phyloP scores from a whole-genome alignment of 2,113 vertebrate genomes.

The Cyphomyrus plagiostoma region DNA sequence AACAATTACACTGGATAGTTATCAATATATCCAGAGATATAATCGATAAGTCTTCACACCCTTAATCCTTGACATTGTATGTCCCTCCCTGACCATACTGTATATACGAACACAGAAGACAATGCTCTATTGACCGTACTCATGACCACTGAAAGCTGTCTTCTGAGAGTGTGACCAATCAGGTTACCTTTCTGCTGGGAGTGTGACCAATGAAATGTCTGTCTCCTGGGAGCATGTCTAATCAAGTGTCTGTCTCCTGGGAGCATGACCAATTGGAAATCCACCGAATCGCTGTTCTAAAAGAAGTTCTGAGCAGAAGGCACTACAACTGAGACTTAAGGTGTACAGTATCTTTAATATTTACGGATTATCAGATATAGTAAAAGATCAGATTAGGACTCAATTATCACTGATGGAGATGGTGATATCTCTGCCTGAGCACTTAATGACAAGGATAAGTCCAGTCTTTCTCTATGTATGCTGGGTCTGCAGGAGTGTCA shows the following conservation, averaged over 20 bases:
- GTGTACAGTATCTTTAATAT: neutral
- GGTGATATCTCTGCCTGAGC: neutral
- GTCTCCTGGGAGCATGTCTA: neutral
- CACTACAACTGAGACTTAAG: neutral
- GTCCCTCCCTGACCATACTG: neutral
- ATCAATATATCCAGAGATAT: neutral
- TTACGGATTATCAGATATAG: neutral
- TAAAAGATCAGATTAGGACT: neutral
- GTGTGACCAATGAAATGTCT: neutral
- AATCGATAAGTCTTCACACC: neutral
- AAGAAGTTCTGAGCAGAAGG: neutral
- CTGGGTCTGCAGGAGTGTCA: neutral
- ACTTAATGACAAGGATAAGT: neutral
- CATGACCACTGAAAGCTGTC: neutral
- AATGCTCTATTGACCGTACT: neutral
- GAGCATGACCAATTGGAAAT: neutral
- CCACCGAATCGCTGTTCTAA: neutral
- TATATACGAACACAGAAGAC: neutral
- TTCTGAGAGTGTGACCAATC: neutral
- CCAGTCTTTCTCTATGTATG: neutral
- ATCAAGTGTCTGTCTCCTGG: neutral
- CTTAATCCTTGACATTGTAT: neutral
- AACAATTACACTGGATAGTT: neutral
- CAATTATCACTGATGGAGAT: neutral
- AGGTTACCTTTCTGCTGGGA: neutral